Conservation (phyloP, 1,140 invertebrate species). For the Helicoverpa armigera region DNA sequence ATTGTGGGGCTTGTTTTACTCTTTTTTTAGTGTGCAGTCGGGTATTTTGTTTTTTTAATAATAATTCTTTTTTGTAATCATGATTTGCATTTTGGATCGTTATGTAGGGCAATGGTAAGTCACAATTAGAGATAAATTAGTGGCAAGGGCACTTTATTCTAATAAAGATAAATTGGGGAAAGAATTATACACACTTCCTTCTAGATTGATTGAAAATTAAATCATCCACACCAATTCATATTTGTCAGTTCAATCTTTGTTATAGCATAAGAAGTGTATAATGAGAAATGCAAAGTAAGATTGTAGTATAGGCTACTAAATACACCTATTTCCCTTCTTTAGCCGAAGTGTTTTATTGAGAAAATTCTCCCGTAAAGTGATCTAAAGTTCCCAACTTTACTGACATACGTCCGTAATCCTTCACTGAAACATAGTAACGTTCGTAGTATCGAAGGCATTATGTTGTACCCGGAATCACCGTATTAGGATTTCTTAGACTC, state of each 20-base stretch:
- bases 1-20: no score
- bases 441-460: neutral
- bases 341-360: slow-evolving; percentile 2
- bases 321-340: slow-evolving; percentile 6
- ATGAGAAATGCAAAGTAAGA: neutral
- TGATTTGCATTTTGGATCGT: neutral
- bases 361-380: neutral
- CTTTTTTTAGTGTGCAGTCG: no score
- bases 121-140: no score
- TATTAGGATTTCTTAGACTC: slow-evolving; percentile 17
- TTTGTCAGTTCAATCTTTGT: neutral
- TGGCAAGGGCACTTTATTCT: neutral
- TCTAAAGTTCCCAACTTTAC: neutral
- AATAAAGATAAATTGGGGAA: no score
- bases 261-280: no score
- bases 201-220: neutral
- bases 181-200: no score
- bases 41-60: no score
- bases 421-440: slow-evolving; percentile 15
- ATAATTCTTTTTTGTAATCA: no score
- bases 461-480: slow-evolving; percentile 5
- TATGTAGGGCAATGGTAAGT: no score
- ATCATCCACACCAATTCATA: neutral
- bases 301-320: no score
- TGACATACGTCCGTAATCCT: slow-evolving; percentile 6